These are phyloP conservation scores for Ctenosaura bakeri DNA, from an alignment of 2,797 vertebrate genomes.

Conservation along the genomic window DNA sequence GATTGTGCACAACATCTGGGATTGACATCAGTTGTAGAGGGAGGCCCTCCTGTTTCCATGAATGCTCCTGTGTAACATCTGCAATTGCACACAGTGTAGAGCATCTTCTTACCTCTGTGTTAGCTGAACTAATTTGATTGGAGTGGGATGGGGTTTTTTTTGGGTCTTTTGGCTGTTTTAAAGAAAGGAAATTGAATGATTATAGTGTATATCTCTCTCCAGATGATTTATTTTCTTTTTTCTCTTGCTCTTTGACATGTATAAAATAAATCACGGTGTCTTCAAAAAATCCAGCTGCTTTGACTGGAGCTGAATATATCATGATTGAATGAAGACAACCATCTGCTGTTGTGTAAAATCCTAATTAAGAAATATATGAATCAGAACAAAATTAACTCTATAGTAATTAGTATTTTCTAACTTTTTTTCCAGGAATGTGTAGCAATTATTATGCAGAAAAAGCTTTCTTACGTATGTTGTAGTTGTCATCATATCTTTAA, in stretches of 20 bases:
- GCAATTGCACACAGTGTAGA: too few relatives aligned
- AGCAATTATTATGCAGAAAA: slow-evolving; percentile 25
- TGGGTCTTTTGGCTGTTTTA: background rate
- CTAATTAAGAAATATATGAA: slow-evolving; percentile 78
- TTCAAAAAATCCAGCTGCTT: slow-evolving; percentile 75
- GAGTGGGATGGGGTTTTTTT: too few relatives aligned
- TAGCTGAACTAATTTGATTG: too few relatives aligned
- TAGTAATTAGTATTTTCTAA: slow-evolving; percentile 72
- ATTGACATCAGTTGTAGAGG: too few relatives aligned
- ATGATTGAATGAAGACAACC: slow-evolving; percentile 76
- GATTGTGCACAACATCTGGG: too few relatives aligned
- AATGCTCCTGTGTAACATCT: too few relatives aligned
- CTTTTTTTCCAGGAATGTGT: slow-evolving; percentile 35
- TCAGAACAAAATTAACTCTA: slow-evolving; percentile 75
- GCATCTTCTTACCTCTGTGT: too few relatives aligned
- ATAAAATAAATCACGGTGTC: slow-evolving; percentile 70
- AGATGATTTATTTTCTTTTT: background rate
- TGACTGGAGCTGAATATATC: slow-evolving; percentile 69
- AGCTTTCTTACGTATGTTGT: slow-evolving; percentile 33
- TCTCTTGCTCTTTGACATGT: slow-evolving; percentile 58
- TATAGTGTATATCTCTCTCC: background rate
- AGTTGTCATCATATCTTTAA: slow-evolving; percentile 30
- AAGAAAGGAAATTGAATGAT: slow-evolving; percentile 19
- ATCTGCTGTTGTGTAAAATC: slow-evolving; percentile 76
- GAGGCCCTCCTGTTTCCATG: too few relatives aligned